Base-by-base conservation (phyloP, 2,888 invertebrate species). In the Imbricaverruca yamaguchii region DNA sequence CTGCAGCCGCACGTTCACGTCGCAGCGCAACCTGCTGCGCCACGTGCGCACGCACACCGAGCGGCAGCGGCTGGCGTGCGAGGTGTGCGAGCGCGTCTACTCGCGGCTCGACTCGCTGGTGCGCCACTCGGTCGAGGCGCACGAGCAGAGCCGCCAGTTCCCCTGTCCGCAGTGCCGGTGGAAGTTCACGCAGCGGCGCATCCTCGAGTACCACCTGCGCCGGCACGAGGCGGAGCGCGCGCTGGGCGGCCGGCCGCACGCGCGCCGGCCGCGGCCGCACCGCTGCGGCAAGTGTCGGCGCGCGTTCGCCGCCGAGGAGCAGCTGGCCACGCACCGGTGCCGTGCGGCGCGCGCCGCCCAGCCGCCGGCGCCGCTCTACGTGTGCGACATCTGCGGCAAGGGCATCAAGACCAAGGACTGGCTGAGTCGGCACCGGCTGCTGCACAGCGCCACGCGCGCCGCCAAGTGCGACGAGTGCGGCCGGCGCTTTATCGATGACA, bases 381-480 rank as follows among this genome's bases (percentile, higher is more conserved):
- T 74, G 18, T 74, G 74, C 74, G 74, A 74, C 74, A 74, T 74
- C 18, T 74, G 74, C 55, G 74, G 74, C 53, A 74, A 74, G 21
- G 13, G 21, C 10, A 74, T 74, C 74, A 74, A 74, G 74, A 74
- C 74, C 74, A 74, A 74, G 74, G 15, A 23, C 11, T 74, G 74
- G 74, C 55, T 74, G 74, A 74, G 74, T 18, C 74, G 74, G 13
- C 74, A 74, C 74, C 53, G 74, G 9, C 74, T 74, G 7, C 74
- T 74, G 21, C 74, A 74, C 55, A 55, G 21, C 18, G 55, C 18
- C 21, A 21, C 21, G 21, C 18, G 74, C 10, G 55, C 74, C 9
- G 53, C 74, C 53, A 74, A 74, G 74, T 74, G 74, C 10, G 53
- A 21, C 55, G 23, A 12, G 8, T 74, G 74, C 10, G 74, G 55